Evolutionary conservation across 2,797 vertebrate genomes (phyloP).

Genomic region (Sebastes vulpes): DNA sequence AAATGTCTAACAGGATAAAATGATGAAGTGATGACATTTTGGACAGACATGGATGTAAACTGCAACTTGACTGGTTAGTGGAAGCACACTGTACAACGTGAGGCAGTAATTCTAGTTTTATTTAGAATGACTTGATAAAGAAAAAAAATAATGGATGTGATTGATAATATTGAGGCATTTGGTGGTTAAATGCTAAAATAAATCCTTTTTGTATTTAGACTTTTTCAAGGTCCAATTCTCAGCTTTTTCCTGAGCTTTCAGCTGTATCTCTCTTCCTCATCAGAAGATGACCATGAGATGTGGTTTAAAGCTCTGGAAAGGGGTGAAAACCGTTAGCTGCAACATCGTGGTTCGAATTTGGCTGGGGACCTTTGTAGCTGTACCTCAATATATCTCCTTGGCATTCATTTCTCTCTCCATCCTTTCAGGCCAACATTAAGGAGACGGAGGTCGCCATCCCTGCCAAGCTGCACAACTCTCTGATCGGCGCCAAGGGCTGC

Average conservation of each 20-base stretch:
- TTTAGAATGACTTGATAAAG: too few species aligned
- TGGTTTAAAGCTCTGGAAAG: not conserved
- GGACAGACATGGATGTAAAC: too few species aligned
- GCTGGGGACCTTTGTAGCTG: too few species aligned
- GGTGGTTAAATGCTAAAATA: not conserved
- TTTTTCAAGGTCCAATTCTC: not conserved
- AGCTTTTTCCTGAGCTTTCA: not conserved
- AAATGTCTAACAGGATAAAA: too few species aligned
- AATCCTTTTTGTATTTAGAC: not conserved
- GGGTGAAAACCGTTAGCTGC: not conserved
- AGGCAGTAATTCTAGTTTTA: not conserved
- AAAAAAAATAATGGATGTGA: not conserved
- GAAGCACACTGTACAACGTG: too few species aligned
- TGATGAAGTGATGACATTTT: too few species aligned
- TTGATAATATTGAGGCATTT: not conserved
- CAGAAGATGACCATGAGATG: not conserved
- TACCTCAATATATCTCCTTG: not conserved
- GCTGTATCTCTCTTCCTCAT: not conserved
- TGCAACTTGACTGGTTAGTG: too few species aligned
- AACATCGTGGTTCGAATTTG: not conserved
- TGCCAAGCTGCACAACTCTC: slow-evolving; percentile 88
- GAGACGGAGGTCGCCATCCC: slow-evolving; percentile 88
- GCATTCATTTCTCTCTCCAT: not conserved
- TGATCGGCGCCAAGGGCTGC: slow-evolving; percentile 90
- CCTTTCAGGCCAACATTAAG: slow-evolving; percentile 86